Conservation (phyloP, 2,113 vertebrate species). For the Noturus placidus region DNA sequence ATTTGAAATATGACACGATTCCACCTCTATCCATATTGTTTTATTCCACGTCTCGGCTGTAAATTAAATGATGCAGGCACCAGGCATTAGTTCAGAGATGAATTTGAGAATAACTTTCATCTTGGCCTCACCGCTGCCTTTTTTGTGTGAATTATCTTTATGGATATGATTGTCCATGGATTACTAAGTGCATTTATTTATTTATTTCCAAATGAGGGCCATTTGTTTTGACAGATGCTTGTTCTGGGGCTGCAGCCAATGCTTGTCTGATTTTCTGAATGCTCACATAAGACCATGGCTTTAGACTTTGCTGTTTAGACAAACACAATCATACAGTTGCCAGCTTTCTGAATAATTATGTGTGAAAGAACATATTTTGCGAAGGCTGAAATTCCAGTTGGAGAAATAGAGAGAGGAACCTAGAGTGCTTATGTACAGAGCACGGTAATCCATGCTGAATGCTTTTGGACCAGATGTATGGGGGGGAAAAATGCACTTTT, state of each 20-base stretch:
- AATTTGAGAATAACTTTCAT: constrained; percentile 48
- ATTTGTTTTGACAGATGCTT: constrained; percentile 79
- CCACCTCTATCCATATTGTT: constrained; percentile 37
- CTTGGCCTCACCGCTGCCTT: constrained; percentile 51
- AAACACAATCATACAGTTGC: constrained; percentile 72
- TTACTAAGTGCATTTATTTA: constrained; percentile 65
- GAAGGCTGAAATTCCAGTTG: constrained; percentile 62
- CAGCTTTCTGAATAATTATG: constrained; percentile 68
- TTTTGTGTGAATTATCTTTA: constrained; percentile 58
- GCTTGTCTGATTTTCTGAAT: constrained; percentile 72
- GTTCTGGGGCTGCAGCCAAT: constrained; percentile 74
- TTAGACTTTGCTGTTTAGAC: constrained; percentile 73
- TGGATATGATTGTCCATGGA: constrained; percentile 58
- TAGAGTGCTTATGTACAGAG: constrained; percentile 52
- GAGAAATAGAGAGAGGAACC: constrained; percentile 41
- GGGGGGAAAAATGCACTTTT: constrained; percentile 9
- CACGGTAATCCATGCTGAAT: constrained; percentile 47
- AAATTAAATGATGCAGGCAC: constrained; percentile 43
- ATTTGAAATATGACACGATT: constrained; percentile 47
- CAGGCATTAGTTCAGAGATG: constrained; percentile 52
- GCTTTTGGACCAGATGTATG: constrained; percentile 29
- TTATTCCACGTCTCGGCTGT: constrained; percentile 44
- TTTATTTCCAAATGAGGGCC: constrained; percentile 66
- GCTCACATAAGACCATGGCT: constrained; percentile 68
- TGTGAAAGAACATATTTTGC: constrained; percentile 58